Percentiles rank a stretch among this genome's conserved stretches.
Evolutionary conservation across 37 sponge, comb jelly and placozoan genomes (phyloP).

Genomic region (Geodia barretti): DNA sequence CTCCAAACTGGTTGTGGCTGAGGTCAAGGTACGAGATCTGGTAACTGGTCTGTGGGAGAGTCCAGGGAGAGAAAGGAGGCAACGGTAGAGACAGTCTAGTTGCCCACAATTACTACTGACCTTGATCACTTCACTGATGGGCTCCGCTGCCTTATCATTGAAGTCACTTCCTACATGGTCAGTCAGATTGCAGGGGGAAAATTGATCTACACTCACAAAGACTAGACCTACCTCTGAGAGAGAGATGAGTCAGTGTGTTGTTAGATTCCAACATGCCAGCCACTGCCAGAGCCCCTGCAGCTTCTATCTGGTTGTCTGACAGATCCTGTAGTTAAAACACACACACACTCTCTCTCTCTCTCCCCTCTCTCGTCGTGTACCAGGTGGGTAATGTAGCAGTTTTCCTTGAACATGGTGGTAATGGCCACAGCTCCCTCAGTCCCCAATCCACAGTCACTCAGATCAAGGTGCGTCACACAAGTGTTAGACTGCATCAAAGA

Average conservation of each 20-base stretch:
- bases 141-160: constrained; percentile 87
- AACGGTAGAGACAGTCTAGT: neutral
- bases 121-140: constrained; percentile 72
- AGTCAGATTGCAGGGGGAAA: neutral
- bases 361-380: too few relatives aligned
- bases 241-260: constrained; percentile 61
- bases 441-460: constrained; percentile 91
- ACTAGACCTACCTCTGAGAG: constrained; percentile 50
- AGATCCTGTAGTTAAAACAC: constrained; percentile 38
- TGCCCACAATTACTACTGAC: constrained; percentile 6
- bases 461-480: constrained; percentile 76
- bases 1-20: constrained; percentile 92
- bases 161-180: constrained; percentile 67
- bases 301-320: constrained; percentile 77
- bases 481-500: constrained; percentile 82
- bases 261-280: constrained; percentile 62
- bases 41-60: constrained; percentile 66
- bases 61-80: neutral
- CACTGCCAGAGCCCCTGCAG: constrained; percentile 71
- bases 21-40: constrained; percentile 80
- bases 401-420: constrained; percentile 95
- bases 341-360: too few relatives aligned
- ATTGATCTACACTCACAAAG: too few relatives aligned
- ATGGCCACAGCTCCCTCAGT: constrained; percentile 84
- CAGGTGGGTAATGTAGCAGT: constrained; percentile 92